These are phyloP conservation scores for Epicampocera succincta DNA, from an alignment of 2,888 invertebrate genomes.

Conservation along the genomic window DNA sequence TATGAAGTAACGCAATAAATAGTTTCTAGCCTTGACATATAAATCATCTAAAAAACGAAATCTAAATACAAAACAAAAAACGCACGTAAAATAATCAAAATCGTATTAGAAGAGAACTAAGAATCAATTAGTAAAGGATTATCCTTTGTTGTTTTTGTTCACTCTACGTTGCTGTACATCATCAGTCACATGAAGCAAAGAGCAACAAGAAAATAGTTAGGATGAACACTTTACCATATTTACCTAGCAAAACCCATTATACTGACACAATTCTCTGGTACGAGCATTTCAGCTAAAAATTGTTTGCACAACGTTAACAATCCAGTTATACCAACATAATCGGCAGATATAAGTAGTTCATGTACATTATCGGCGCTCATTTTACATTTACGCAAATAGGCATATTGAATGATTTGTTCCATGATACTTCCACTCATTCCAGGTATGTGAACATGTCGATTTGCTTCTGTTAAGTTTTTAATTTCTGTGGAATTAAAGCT, in stretches of 20 bases:
- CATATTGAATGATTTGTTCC: slow-evolving; percentile 90
- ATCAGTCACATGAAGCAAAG: background rate
- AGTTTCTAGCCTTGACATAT: slow-evolving; percentile 86
- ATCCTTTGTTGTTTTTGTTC: slow-evolving; percentile 32
- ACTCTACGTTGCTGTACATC: background rate
- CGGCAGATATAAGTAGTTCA: slow-evolving; percentile 90
- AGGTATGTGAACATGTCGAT: slow-evolving; percentile 87
- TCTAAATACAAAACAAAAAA: slow-evolving; percentile 66
- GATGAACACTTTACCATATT: background rate
- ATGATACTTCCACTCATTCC: slow-evolving; percentile 90
- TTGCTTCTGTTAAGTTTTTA: slow-evolving; percentile 80
- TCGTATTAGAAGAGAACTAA: slow-evolving; percentile 44
- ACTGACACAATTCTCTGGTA: slow-evolving; percentile 90
- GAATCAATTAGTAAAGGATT: slow-evolving; percentile 63
- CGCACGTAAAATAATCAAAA: slow-evolving; percentile 37
- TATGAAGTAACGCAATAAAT: slow-evolving; percentile 89
- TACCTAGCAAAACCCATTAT: slow-evolving; percentile 91
- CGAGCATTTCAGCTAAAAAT: slow-evolving; percentile 87
- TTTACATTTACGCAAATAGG: slow-evolving; percentile 90
- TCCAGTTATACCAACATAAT: slow-evolving; percentile 92
- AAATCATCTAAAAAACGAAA: slow-evolving; percentile 82
- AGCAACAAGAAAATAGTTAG: background rate
- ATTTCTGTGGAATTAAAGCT: slow-evolving; percentile 72
- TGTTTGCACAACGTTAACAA: slow-evolving; percentile 91
- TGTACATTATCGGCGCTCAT: slow-evolving; percentile 91